phyloP scores from a whole-genome alignment of 2,888 invertebrate genomes.

The Mythimna vitellina region DNA sequence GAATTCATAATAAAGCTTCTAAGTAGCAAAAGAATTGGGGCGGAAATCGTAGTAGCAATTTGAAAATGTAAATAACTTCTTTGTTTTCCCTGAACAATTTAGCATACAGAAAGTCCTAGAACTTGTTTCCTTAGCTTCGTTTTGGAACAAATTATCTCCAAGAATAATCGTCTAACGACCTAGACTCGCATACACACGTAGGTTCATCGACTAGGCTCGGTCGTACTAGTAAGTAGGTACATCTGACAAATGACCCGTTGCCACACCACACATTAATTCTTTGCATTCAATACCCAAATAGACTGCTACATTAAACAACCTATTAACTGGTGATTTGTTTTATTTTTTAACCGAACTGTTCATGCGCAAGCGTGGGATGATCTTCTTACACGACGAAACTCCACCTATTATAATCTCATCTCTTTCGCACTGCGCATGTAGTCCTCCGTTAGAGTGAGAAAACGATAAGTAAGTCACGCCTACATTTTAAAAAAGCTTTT shows the following conservation, averaged over 20 bases:
- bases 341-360: constrained; percentile 73
- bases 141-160: constrained; percentile 14
- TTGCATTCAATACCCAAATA: constrained; percentile 67
- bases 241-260: constrained; percentile 60
- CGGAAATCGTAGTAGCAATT: not conserved
- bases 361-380: constrained; percentile 75
- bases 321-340: constrained; percentile 77
- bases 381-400: constrained; percentile 66
- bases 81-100: constrained; percentile 5
- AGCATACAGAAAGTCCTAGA: not conserved
- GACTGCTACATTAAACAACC: constrained; percentile 72
- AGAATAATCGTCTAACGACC: constrained; percentile 27
- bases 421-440: constrained; percentile 57
- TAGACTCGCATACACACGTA: constrained; percentile 20
- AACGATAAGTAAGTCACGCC: constrained; percentile 55
- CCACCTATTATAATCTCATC: constrained; percentile 75
- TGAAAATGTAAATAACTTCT: not conserved
- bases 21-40: not conserved
- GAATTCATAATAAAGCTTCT: not conserved
- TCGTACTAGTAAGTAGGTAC: constrained; percentile 6
- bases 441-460: constrained; percentile 60
- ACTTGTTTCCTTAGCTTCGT: not conserved
- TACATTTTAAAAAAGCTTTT: constrained; percentile 65
- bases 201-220: constrained; percentile 30
- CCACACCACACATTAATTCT: constrained; percentile 59